A percentile compares a stretch with the other conserved stretches of the same genome.
These are phyloP conservation scores for Phenganax marumi DNA, from an alignment of 92 coral and sea anemone genomes.

Conservation along the genomic window DNA sequence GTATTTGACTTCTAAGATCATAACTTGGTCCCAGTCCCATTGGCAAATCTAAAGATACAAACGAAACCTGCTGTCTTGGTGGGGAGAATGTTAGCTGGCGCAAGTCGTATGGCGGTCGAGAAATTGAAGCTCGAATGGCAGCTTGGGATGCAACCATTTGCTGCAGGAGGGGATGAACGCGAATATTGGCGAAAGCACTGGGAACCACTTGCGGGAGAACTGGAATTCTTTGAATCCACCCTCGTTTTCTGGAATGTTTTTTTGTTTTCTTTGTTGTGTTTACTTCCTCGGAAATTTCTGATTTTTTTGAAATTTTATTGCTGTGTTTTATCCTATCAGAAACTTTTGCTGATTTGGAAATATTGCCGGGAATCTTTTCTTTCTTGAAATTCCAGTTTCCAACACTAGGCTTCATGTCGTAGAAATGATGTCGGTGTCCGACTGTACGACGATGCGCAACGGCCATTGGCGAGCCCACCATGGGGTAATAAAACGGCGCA, in stretches of 20 bases:
- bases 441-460: constrained; percentile 31
- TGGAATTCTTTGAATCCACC: constrained; percentile 38
- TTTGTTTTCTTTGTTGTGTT: constrained; percentile 7
- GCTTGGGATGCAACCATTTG: constrained; percentile 38
- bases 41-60: not conserved
- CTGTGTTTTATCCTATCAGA: not conserved
- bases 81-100: constrained; percentile 12
- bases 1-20: not conserved
- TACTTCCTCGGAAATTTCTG: not conserved
- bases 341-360: not conserved
- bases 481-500: not conserved
- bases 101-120: not conserved
- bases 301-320: constrained; percentile 20
- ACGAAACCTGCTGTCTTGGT: constrained; percentile 8
- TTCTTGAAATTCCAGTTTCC: constrained; percentile 41
- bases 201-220: constrained; percentile 18
- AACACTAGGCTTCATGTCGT: constrained; percentile 18
- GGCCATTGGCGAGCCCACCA: constrained; percentile 11
- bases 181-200: not conserved
- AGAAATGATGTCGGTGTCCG: constrained; percentile 34
- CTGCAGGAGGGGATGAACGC: constrained; percentile 40
- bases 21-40: not conserved
- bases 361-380: constrained; percentile 14
- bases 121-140: constrained; percentile 8
- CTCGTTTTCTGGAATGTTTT: constrained; percentile 7